phyloP scores from a whole-genome alignment of 2,113 vertebrate species.

The Oryzias curvinotus region DNA sequence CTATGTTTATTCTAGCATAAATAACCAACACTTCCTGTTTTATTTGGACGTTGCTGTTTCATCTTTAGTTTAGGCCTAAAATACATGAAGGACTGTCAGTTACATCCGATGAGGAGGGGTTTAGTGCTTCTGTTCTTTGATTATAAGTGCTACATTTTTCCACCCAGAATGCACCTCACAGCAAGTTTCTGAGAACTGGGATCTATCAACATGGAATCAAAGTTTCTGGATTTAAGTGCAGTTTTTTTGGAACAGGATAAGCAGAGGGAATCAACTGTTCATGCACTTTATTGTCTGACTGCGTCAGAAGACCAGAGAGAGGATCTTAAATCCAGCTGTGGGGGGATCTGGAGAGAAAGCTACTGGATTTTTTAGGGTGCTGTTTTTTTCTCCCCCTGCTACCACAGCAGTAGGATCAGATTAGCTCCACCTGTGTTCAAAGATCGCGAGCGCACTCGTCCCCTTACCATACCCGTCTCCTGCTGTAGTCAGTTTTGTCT shows the following conservation, averaged over 20 bases:
- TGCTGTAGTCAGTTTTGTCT: background rate
- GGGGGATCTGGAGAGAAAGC: background rate
- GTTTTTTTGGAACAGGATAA: background rate
- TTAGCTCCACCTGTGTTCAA: slow-evolving; percentile 28
- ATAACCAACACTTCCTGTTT: no score
- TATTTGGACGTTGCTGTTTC: no score
- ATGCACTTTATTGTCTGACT: background rate
- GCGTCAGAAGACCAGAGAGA: slow-evolving; percentile 13
- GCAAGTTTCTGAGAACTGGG: no score
- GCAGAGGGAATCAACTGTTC: background rate
- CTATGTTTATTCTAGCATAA: no score
- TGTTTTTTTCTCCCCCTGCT: background rate
- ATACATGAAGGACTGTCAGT: no score
- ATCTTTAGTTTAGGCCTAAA: no score
- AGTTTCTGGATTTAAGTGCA: background rate
- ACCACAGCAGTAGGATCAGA: slow-evolving; percentile 15
- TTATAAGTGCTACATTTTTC: no score
- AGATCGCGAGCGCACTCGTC: slow-evolving; percentile 21
- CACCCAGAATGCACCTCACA: no score
- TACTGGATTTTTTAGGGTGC: background rate
- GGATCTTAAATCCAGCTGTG: slow-evolving; percentile 24
- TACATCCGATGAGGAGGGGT: no score
- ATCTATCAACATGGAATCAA: no score
- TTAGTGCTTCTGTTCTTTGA: no score
- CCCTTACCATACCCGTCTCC: background rate